phyloP scores from a whole-genome alignment of 1,140 invertebrate species.

The Gonatopus flavifemur region DNA sequence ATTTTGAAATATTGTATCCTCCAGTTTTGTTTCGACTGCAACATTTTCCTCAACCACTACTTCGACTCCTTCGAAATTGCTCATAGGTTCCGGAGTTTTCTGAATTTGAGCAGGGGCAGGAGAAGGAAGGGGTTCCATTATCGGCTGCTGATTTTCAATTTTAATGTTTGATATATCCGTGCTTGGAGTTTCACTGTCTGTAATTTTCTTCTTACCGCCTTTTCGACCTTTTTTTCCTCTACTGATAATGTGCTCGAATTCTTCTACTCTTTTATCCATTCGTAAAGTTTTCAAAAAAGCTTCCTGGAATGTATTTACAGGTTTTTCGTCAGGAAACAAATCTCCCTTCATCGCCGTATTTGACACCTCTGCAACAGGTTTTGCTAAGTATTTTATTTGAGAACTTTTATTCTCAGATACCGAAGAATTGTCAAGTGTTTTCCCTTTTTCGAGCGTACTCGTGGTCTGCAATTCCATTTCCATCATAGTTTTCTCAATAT shows the following conservation, averaged over 20 bases:
- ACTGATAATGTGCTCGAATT: constrained; percentile 1
- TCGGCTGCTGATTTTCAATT: background rate
- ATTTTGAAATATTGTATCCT: constrained; percentile 8
- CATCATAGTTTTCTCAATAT: background rate
- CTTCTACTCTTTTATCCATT: constrained; percentile 32
- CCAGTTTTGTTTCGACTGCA: constrained; percentile 23
- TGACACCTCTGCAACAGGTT: constrained; percentile 30
- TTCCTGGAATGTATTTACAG: constrained; percentile 43
- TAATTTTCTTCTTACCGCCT: constrained; percentile 11
- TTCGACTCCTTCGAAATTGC: constrained; percentile 27
- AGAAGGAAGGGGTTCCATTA: background rate
- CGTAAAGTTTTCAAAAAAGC: constrained; percentile 42
- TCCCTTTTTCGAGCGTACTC: background rate
- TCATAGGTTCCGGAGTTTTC: constrained; percentile 16
- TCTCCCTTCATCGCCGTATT: constrained; percentile 29
- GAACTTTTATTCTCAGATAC: constrained; percentile 15
- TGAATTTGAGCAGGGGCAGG: constrained; percentile 8
- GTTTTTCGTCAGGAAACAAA: constrained; percentile 23
- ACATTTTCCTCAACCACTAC: constrained; percentile 31
- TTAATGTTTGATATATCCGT: too few species aligned
- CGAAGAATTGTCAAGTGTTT: background rate
- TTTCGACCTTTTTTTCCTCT: constrained; percentile 22
- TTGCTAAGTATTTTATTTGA: constrained; percentile 34
- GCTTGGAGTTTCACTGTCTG: constrained; percentile 4
- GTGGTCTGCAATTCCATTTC: background rate